These are phyloP conservation scores for Thecocarcelia acutangulata DNA, from an alignment of 2,888 invertebrate species.

Conservation along the genomic window DNA sequence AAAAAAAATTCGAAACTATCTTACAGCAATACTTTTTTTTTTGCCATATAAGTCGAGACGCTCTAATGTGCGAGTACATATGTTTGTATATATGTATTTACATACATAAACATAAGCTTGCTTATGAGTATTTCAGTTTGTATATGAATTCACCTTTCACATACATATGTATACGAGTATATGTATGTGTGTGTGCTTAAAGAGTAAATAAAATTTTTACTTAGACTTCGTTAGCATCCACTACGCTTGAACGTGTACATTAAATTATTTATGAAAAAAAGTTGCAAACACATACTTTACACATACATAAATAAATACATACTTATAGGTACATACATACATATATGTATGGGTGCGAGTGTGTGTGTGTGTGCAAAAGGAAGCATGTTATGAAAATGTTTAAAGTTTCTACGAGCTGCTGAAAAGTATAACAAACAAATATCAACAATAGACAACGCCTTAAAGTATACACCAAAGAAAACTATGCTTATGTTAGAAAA, in stretches of 20 bases:
- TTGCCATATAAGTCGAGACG: too few relatives aligned
- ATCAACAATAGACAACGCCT: slow-evolving; percentile 53
- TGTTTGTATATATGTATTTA: too few relatives aligned
- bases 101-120: too few relatives aligned
- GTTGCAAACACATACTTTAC: not conserved
- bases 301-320: not conserved
- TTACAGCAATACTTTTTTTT: too few relatives aligned
- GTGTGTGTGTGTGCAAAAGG: slow-evolving; percentile 1
- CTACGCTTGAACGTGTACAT: slow-evolving; percentile 50
- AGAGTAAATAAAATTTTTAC: slow-evolving; percentile 39
- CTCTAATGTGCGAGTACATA: too few relatives aligned
- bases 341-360: slow-evolving; percentile 1
- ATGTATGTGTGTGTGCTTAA: not conserved
- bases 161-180: not conserved
- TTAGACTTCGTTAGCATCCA: slow-evolving; percentile 48
- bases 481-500: slow-evolving; percentile 26
- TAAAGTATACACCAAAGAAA: slow-evolving; percentile 52
- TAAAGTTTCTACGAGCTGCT: slow-evolving; percentile 43
- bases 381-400: slow-evolving; percentile 28
- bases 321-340: slow-evolving; percentile 24
- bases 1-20: too few relatives aligned
- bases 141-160: too few relatives aligned
- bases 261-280: slow-evolving; percentile 60
- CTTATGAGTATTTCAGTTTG: too few relatives aligned
- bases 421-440: slow-evolving; percentile 35